These are phyloP conservation scores for Actinernus sp. DNA, from an alignment of 92 coral and sea anemone species.

Conservation along the genomic window DNA sequence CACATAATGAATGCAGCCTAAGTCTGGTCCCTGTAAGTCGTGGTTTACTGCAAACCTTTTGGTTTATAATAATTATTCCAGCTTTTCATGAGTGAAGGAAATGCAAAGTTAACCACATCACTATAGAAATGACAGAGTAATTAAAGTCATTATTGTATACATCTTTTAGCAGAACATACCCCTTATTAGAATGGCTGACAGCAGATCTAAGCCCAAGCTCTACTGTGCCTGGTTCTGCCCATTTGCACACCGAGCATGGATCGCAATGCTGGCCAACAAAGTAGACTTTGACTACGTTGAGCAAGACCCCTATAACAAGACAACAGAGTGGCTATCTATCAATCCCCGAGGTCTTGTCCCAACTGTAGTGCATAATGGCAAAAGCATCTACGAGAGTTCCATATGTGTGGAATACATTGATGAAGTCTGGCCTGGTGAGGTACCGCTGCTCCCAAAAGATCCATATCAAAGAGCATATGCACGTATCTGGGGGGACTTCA, in stretches of 20 bases:
- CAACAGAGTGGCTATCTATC: constrained; percentile 78
- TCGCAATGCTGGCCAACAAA: constrained; percentile 72
- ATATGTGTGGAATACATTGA: constrained; percentile 79
- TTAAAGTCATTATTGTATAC: too few relatives aligned
- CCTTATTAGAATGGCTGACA: too few relatives aligned
- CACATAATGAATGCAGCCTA: too few relatives aligned
- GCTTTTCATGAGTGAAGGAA: too few relatives aligned
- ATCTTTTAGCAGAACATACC: too few relatives aligned
- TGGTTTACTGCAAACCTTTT: too few relatives aligned
- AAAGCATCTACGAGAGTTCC: constrained; percentile 68
- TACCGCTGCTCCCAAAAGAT: constrained; percentile 58
- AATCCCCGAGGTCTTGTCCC: constrained; percentile 82
- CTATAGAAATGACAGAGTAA: too few relatives aligned
- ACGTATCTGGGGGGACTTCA: constrained; percentile 85
- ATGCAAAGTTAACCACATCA: too few relatives aligned
- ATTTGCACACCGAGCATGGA: constrained; percentile 87
- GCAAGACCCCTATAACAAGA: constrained; percentile 79
- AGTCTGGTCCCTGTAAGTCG: too few relatives aligned
- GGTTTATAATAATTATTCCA: too few relatives aligned
- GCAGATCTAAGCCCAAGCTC: constrained; percentile 40
- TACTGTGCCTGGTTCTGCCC: constrained; percentile 84
- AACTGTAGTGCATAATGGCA: constrained; percentile 54
- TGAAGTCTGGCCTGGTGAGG: constrained; percentile 60
- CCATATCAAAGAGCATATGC: constrained; percentile 77
- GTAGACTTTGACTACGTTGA: constrained; percentile 82